Evolutionary conservation across 92 coral and sea anemone genomes (phyloP), one percentile per base, ranked within the genome.

Genomic region (Muricea muricata): DNA sequence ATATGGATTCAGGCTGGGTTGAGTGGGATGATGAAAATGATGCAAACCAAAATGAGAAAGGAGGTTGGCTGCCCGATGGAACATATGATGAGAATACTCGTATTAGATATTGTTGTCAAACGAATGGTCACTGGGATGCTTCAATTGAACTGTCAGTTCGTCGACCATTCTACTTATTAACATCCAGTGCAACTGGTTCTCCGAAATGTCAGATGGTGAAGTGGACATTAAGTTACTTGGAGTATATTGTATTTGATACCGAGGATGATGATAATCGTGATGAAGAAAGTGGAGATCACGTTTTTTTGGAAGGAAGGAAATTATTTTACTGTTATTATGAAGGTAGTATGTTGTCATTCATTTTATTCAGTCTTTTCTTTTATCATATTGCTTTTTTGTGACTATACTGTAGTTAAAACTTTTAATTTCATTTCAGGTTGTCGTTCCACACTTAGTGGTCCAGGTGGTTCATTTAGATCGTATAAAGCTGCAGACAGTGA

Each of bases 281-380:
- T 37, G 6, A 12, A 3, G 41, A 14, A 8, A 6, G 10, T 14
- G 83, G 70, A 14, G 26, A 39, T 18, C 83, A 78, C 37, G 71
- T 58, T 34, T 78, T 78, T 4, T 0, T 7, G 23, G 23, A 32
- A 6, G 18, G 45, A 57, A 39, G 31, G 40, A 55, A 21, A 8
- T 1, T 78, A 42, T 78, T 12, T 56, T 78, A 78, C 26, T 78
- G 83, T 57, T 78, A 78, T 37, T 78, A 78, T 78, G 52, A 78
- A 56, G 55, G 83, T 78, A 58, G 83, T 78, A 58, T 13, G 72
- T 57, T 69, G 3, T 33, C 1, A 25, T 24, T 50, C n/a, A 37
- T 4, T 37, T 37, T 37, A 9, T 37, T 55, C 65, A 18, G 13
- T 55, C 13, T 5, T 55, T 37, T 37, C 42, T 37, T 37, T 37